Percentiles rank a stretch among this genome's conserved stretches.
Evolutionary conservation across 2,888 invertebrate species (phyloP).

Genomic region (Bugula neritina): DNA sequence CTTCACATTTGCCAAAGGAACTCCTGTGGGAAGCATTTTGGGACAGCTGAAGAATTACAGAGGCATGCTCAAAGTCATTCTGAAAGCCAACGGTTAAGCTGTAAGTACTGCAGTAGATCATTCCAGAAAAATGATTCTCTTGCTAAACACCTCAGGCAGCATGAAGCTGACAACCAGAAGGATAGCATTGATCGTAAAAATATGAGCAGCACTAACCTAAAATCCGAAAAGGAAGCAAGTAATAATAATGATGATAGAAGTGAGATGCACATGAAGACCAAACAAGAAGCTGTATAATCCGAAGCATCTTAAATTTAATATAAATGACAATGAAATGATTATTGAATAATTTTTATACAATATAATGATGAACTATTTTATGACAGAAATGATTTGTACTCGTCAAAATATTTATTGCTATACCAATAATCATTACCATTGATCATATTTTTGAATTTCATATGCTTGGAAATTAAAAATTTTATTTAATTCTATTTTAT

Average conservation of each 20-base stretch:
- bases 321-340: too few relatives aligned
- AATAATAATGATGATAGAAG: background rate
- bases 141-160: constrained; percentile 69
- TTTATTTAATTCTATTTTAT: too few relatives aligned
- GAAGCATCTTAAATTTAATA: too few relatives aligned
- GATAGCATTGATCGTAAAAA: too few relatives aligned
- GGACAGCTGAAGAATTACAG: constrained; percentile 91
- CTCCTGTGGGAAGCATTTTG: constrained; percentile 94
- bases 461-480: too few relatives aligned
- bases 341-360: too few relatives aligned
- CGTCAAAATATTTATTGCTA: too few relatives aligned
- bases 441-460: too few relatives aligned
- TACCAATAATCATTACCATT: too few relatives aligned
- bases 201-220: too few relatives aligned
- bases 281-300: background rate
- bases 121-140: constrained; percentile 90
- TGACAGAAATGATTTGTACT: too few relatives aligned
- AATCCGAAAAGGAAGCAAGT: background rate
- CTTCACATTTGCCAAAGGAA: constrained; percentile 97
- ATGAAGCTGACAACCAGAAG: background rate
- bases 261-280: background rate
- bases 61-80: constrained; percentile 91
- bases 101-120: constrained; percentile 79
- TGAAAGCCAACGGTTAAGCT: constrained; percentile 81
- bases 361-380: too few relatives aligned